Percentiles rank a stretch among this genome's conserved stretches.
phyloP scores from a whole-genome alignment of 2,888 invertebrate genomes.

The Holacanthella duospinosa region DNA sequence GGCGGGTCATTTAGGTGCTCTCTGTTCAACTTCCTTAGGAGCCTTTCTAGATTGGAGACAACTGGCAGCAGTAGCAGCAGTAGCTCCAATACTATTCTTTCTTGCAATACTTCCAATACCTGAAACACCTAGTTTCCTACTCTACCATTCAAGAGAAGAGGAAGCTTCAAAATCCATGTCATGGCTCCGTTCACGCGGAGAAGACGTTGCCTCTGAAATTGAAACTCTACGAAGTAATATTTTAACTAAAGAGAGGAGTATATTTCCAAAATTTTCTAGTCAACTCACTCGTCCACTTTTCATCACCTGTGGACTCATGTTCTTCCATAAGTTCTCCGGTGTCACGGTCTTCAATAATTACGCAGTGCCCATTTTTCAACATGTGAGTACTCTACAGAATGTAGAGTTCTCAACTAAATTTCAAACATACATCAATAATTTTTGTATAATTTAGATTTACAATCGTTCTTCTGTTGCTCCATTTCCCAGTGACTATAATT shows the following conservation, averaged over 20 bases:
- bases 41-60: conserved; percentile 74
- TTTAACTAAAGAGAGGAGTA: conserved; percentile 34
- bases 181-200: conserved; percentile 71
- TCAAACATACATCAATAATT: too few species aligned
- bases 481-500: too few species aligned
- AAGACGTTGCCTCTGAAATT: conserved; percentile 64
- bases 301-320: conserved; percentile 76
- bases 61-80: conserved; percentile 66
- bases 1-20: conserved; percentile 71
- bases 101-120: conserved; percentile 64
- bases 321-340: conserved; percentile 65
- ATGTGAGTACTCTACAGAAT: too few species aligned
- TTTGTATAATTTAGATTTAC: too few species aligned
- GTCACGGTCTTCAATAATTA: conserved; percentile 77
- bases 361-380: conserved; percentile 73
- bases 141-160: conserved; percentile 62
- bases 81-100: conserved; percentile 66
- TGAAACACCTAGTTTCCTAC: conserved; percentile 77
- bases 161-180: conserved; percentile 61
- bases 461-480: too few species aligned
- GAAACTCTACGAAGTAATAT: conserved; percentile 61
- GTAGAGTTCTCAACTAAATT: too few species aligned
- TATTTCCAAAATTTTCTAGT: conserved; percentile 39
- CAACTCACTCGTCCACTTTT: conserved; percentile 41
- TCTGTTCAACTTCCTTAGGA: conserved; percentile 72